A percentile compares a stretch with the other conserved stretches of the same genome.
Conservation (phyloP, 2,888 invertebrate genomes). For the Caenorhabditis zanzibari region DNA sequence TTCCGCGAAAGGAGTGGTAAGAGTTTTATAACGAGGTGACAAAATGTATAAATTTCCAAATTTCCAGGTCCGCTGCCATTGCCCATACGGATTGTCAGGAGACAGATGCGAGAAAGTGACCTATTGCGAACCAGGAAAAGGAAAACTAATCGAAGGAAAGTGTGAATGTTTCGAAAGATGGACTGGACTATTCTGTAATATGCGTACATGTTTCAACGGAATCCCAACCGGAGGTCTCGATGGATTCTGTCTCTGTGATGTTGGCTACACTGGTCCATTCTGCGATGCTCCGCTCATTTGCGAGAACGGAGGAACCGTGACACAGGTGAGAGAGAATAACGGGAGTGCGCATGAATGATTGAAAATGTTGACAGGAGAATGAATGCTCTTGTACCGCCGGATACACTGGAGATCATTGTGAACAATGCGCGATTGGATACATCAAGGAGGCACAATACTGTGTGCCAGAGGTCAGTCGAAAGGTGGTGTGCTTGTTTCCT, state of each 20-base stretch:
- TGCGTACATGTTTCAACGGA: slow-evolving; percentile 74
- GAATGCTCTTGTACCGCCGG: slow-evolving; percentile 72
- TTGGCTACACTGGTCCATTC: slow-evolving; percentile 75
- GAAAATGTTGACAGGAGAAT: slow-evolving; percentile 65
- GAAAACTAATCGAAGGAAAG: slow-evolving; percentile 73
- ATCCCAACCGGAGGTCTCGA: slow-evolving; percentile 73
- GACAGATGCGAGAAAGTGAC: slow-evolving; percentile 74
- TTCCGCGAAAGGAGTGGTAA: slow-evolving; percentile 65
- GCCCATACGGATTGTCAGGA: slow-evolving; percentile 73
- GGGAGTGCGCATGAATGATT: slow-evolving; percentile 13
- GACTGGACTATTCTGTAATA: slow-evolving; percentile 74
- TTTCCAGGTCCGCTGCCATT: slow-evolving; percentile 69
- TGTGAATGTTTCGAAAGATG: slow-evolving; percentile 73
- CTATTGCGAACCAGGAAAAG: slow-evolving; percentile 74
- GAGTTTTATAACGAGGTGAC: slow-evolving; percentile 7
- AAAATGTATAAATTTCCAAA: background rate
- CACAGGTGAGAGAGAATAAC: slow-evolving; percentile 40
- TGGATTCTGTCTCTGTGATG: slow-evolving; percentile 74
- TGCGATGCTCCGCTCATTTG: slow-evolving; percentile 74
- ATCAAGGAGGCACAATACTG: slow-evolving; percentile 68
- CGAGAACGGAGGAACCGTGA: slow-evolving; percentile 70
- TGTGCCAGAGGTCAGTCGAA: slow-evolving; percentile 70
- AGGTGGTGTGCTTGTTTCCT: slow-evolving; percentile 52
- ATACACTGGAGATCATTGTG: slow-evolving; percentile 72
- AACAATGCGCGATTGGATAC: slow-evolving; percentile 69